These are phyloP conservation scores for Australoheros facetus DNA, from an alignment of 2,797 vertebrate genomes.

Conservation along the genomic window DNA sequence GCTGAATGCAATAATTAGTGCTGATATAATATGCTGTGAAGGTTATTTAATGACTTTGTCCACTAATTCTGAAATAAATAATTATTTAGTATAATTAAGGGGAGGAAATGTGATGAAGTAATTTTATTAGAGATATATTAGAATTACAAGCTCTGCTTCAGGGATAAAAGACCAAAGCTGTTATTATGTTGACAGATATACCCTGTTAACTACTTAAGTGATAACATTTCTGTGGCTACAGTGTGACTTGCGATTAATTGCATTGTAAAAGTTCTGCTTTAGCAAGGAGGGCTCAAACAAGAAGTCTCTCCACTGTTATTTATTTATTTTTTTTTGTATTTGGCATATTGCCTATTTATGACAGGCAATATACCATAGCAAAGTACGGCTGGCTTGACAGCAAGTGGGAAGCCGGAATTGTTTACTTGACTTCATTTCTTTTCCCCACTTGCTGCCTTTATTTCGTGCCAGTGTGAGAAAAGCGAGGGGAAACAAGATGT, in stretches of 20 bases:
- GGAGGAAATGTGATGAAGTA: slow-evolving; percentile 56
- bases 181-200: slow-evolving; percentile 60
- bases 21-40: slow-evolving; percentile 70
- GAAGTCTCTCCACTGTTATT: slow-evolving; percentile 73
- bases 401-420: slow-evolving; percentile 84
- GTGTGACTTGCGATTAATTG: slow-evolving; percentile 72
- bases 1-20: slow-evolving; percentile 67
- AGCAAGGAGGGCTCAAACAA: slow-evolving; percentile 62
- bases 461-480: slow-evolving; percentile 81
- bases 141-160: slow-evolving; percentile 50
- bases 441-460: slow-evolving; percentile 82
- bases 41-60: slow-evolving; percentile 73
- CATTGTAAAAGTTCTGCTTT: slow-evolving; percentile 75
- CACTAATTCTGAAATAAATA: slow-evolving; percentile 68
- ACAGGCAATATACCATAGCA: slow-evolving; percentile 81
- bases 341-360: slow-evolving; percentile 84
- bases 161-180: slow-evolving; percentile 56
- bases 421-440: slow-evolving; percentile 87
- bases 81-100: slow-evolving; percentile 69
- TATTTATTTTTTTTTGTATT: slow-evolving; percentile 61
- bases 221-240: slow-evolving; percentile 48
- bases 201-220: slow-evolving; percentile 51
- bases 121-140: slow-evolving; percentile 2
- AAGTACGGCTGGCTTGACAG: slow-evolving; percentile 82
- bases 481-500: slow-evolving; percentile 78